Conservation (phyloP, 2,113 vertebrate genomes). For the Theristicus caerulescens region DNA sequence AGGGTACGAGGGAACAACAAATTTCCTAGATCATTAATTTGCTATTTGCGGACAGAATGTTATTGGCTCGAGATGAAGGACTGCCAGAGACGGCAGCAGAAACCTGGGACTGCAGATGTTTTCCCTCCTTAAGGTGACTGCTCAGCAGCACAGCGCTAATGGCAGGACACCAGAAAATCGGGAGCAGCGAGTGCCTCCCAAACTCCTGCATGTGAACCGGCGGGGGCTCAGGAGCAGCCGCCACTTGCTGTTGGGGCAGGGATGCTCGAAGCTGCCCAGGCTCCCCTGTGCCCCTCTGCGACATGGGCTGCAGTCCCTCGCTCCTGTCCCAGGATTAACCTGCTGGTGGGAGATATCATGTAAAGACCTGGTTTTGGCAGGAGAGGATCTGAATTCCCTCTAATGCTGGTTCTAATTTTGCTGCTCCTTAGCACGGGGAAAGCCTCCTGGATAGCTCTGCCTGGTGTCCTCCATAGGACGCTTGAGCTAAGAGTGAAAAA, state of each 20-base stretch:
- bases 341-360: not conserved
- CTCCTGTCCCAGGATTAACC: not conserved
- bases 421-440: not conserved
- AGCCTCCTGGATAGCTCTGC: not conserved
- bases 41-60: not conserved
- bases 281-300: not conserved
- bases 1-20: not conserved
- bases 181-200: not conserved
- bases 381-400: not conserved
- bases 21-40: slow-evolving; percentile 44
- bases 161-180: not conserved
- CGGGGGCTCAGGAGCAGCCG: not conserved
- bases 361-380: not conserved
- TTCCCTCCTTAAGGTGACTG: not conserved
- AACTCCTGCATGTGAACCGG: not conserved
- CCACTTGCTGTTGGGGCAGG: not conserved
- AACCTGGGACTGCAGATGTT: slow-evolving; percentile 11
- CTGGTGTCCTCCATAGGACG: fast-evolving
- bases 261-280: not conserved
- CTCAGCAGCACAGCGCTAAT: not conserved
- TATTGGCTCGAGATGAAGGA: not conserved
- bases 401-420: not conserved
- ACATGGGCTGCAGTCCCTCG: not conserved
- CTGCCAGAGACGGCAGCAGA: not conserved
- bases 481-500: not conserved